Conservation (phyloP, 2,888 invertebrate genomes). For the Malacosoma neustria region DNA sequence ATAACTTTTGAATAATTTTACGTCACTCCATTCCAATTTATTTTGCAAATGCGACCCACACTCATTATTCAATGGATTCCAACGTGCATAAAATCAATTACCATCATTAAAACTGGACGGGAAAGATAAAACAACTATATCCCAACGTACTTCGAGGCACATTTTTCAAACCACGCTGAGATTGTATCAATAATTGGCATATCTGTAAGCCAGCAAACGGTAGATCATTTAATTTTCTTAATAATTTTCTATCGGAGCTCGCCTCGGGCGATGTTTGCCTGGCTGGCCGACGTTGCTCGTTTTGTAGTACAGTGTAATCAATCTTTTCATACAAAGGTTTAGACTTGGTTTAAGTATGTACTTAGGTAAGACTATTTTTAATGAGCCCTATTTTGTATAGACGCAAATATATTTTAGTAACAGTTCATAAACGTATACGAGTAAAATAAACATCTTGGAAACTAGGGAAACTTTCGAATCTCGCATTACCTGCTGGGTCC, state of each 20-base stretch:
- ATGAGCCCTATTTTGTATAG: too few species aligned
- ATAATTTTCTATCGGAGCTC: conserved; percentile 67
- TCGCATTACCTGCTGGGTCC: too few species aligned
- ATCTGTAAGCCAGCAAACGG: conserved; percentile 58
- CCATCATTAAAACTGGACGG: conserved; percentile 37
- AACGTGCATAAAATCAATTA: conserved; percentile 47
- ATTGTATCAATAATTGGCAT: conserved; percentile 72
- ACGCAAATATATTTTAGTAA: too few species aligned
- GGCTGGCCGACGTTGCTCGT: conserved; percentile 49
- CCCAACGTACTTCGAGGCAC: conserved; percentile 30
- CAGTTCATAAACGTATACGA: too few species aligned
- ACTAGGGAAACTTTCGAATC: too few species aligned
- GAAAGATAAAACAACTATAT: conserved; percentile 47
- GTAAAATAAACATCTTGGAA: too few species aligned
- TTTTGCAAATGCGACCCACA: background rate
- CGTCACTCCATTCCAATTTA: background rate
- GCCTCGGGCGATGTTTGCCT: conserved; percentile 44
- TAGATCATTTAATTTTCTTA: conserved; percentile 74
- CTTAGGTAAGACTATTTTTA: conserved; percentile 3
- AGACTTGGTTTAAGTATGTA: conserved; percentile 14
- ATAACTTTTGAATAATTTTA: background rate
- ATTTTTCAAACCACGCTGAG: conserved; percentile 53
- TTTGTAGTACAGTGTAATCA: conserved; percentile 60
- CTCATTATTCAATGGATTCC: background rate
- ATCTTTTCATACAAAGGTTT: conserved; percentile 50